Conservation (phyloP, 1,140 invertebrate genomes). For the Vanessa atalanta region DNA sequence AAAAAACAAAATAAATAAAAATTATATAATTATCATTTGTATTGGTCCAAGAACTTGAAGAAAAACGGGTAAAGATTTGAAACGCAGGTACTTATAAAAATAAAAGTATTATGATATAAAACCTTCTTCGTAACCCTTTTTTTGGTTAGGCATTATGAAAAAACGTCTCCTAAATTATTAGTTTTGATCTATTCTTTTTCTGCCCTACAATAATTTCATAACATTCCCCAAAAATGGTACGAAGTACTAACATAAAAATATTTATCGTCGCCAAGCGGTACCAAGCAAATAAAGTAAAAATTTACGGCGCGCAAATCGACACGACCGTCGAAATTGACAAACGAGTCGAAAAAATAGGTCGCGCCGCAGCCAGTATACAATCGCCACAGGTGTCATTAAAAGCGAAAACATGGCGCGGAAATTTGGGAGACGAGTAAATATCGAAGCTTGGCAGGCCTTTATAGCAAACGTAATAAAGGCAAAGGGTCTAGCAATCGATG, state of each 20-base stretch:
- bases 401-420: slow-evolving; percentile 41
- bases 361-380: slow-evolving; percentile 36
- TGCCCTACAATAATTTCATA: slow-evolving; percentile 8
- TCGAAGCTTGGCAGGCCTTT: slow-evolving; percentile 6
- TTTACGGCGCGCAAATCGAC: slow-evolving; percentile 55
- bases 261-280: slow-evolving; percentile 44
- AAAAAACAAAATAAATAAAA: too few relatives aligned
- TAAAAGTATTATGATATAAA: too few relatives aligned
- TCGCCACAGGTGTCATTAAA: slow-evolving; percentile 56
- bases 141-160: too few relatives aligned
- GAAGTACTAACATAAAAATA: slow-evolving; percentile 44
- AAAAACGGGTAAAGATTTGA: too few relatives aligned
- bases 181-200: background rate
- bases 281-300: slow-evolving; percentile 64
- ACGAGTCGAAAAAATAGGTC: slow-evolving; percentile 46
- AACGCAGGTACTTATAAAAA: too few relatives aligned
- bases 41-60: too few relatives aligned
- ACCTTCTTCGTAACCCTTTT: too few relatives aligned
- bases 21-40: too few relatives aligned
- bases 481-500: slow-evolving; percentile 31
- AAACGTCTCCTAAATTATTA: background rate
- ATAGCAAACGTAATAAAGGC: slow-evolving; percentile 32
- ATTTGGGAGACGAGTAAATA: slow-evolving; percentile 37
- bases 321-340: slow-evolving; percentile 59
- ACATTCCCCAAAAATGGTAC: slow-evolving; percentile 38